Conservation (phyloP, 2,113 vertebrate species). For the Limnothrissa miodon region DNA sequence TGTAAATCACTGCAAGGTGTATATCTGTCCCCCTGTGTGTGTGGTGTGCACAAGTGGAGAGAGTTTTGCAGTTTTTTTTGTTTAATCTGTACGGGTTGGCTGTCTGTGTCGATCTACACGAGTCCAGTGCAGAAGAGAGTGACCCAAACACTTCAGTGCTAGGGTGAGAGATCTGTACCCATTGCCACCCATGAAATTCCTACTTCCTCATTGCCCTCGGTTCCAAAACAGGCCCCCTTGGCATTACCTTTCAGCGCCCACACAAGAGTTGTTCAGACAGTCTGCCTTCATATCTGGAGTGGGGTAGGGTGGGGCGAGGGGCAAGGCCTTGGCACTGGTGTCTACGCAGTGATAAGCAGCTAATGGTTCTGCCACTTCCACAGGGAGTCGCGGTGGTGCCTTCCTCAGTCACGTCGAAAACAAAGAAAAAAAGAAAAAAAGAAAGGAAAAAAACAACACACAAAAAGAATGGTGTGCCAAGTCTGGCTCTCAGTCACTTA, state of each 20-base stretch:
- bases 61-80: not conserved
- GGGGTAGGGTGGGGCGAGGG: not conserved
- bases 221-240: not conserved
- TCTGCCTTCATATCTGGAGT: not conserved
- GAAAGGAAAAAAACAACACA: too few species aligned
- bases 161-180: conserved; percentile 64
- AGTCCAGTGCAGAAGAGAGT: conserved; percentile 46
- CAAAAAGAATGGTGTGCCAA: conserved; percentile 12
- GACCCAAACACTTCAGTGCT: conserved; percentile 42
- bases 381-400: not conserved
- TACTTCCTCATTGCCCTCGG: not conserved
- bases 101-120: conserved; percentile 1
- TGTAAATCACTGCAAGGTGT: conserved; percentile 68
- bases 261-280: not conserved
- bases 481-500: conserved; percentile 45
- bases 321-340: conserved; percentile 44
- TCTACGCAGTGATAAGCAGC: conserved; percentile 32
- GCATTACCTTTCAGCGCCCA: not conserved
- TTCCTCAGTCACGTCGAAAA: not conserved
- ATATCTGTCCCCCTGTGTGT: conserved; percentile 31
- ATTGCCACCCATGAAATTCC: conserved; percentile 48
- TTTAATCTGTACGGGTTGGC: not conserved
- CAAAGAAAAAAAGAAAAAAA: not conserved
- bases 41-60: conserved; percentile 20
- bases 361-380: conserved; percentile 18